Evolutionary conservation across 2,113 vertebrate species (phyloP).

Genomic region (Andinoacara biseriatus): DNA sequence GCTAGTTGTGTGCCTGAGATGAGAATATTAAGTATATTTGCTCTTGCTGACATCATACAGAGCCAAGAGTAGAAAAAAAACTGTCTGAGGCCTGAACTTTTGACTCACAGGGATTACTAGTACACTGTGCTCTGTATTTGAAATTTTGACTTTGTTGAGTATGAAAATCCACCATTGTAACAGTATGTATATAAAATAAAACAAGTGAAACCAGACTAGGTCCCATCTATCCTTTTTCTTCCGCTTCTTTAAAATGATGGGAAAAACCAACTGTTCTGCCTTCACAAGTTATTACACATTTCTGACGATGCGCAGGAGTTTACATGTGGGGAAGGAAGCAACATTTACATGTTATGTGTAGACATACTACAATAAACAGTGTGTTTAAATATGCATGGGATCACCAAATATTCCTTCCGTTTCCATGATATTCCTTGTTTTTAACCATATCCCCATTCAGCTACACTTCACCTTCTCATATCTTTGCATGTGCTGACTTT

Average conservation of each 20-base stretch:
- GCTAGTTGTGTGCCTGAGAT: not conserved
- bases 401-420: conserved; percentile 22
- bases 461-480: not conserved
- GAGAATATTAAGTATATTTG: not conserved
- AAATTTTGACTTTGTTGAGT: not conserved
- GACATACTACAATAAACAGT: conserved; percentile 37
- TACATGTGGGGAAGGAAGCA: conserved; percentile 16
- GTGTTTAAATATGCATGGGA: conserved; percentile 25
- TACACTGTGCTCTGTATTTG: not conserved
- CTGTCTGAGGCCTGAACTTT: not conserved
- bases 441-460: not conserved
- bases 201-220: not conserved
- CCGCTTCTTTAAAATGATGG: not conserved
- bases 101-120: not conserved
- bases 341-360: not conserved
- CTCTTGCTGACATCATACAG: not conserved
- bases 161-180: not conserved
- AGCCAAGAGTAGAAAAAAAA: not conserved
- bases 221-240: not conserved
- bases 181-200: conserved; percentile 2
- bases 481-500: conserved; percentile 10
- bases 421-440: conserved; percentile 3
- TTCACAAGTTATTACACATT: conserved; percentile 16
- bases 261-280: conserved; percentile 10
- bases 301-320: conserved; percentile 13